A percentile compares a stretch with the other conserved stretches of the same genome.
These are phyloP conservation scores for Chionoecetes opilio DNA, from an alignment of 1,140 invertebrate genomes.

Conservation along the genomic window DNA sequence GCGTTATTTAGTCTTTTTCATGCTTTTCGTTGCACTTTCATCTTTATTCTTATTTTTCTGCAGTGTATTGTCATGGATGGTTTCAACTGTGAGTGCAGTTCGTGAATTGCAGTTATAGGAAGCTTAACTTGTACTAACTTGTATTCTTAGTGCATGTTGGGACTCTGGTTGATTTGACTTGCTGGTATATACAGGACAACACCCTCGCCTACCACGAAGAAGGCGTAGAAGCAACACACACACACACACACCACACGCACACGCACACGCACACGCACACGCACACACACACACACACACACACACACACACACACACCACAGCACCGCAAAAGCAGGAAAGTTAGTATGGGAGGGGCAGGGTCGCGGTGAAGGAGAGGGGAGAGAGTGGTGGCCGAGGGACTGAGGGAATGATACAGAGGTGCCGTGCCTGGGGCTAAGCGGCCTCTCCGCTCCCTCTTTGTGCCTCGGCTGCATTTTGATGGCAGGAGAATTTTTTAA, in stretches of 20 bases:
- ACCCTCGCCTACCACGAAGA: not conserved
- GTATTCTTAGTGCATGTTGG: too few relatives aligned
- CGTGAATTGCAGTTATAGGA: too few relatives aligned
- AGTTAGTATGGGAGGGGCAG: not conserved
- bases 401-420: constrained; percentile 60
- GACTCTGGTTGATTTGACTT: too few relatives aligned
- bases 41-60: too few relatives aligned
- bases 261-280: not conserved
- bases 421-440: constrained; percentile 65
- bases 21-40: too few relatives aligned
- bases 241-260: not conserved
- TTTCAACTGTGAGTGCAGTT: too few relatives aligned
- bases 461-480: constrained; percentile 68
- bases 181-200: too few relatives aligned
- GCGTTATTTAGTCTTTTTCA: too few relatives aligned
- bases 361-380: not conserved
- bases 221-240: not conserved
- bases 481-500: constrained; percentile 66
- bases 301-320: not conserved
- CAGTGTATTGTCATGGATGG: too few relatives aligned
- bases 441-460: constrained; percentile 60
- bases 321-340: not conserved
- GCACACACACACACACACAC: not conserved
- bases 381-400: not conserved
- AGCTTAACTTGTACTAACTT: too few relatives aligned